Percentiles rank a stretch among this genome's conserved stretches.
Conservation (phyloP, 2,888 invertebrate genomes). For the Syritta pipiens region DNA sequence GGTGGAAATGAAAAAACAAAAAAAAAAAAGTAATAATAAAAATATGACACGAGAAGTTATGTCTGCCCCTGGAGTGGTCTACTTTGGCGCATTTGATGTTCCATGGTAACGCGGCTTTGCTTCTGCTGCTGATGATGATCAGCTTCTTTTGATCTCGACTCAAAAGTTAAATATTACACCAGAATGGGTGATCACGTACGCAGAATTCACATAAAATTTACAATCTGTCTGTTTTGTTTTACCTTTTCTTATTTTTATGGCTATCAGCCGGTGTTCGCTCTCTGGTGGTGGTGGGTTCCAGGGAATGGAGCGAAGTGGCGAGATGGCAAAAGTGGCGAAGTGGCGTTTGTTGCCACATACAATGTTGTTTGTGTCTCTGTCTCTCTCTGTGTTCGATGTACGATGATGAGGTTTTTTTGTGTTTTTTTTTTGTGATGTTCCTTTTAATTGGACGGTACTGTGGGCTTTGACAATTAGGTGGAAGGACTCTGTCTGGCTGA, state of each 20-base stretch:
- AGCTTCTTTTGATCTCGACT: slow-evolving; percentile 63
- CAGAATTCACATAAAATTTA: slow-evolving; percentile 69
- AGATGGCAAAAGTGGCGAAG: too few relatives aligned
- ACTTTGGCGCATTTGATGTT: slow-evolving; percentile 49
- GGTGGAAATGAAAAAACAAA: slow-evolving; percentile 45
- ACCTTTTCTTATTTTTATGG: slow-evolving; percentile 63
- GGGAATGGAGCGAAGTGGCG: slow-evolving; percentile 33
- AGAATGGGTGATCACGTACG: slow-evolving; percentile 79
- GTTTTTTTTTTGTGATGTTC: too few relatives aligned
- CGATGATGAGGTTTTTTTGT: too few relatives aligned
- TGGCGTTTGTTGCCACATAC: background rate
- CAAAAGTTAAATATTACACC: slow-evolving; percentile 76
- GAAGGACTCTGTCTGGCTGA: too few relatives aligned
- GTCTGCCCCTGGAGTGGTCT: slow-evolving; percentile 56
- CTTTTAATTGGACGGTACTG: too few relatives aligned
- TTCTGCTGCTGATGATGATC: slow-evolving; percentile 35
- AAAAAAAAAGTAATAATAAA: slow-evolving; percentile 52
- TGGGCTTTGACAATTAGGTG: too few relatives aligned
- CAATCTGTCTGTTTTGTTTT: slow-evolving; percentile 68
- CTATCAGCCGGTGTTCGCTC: slow-evolving; percentile 55
- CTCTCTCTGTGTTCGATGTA: too few relatives aligned
- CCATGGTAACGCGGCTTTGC: slow-evolving; percentile 5
- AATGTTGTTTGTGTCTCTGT: slow-evolving; percentile 32
- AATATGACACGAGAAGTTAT: slow-evolving; percentile 65
- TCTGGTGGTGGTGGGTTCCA: slow-evolving; percentile 47